Conservation (phyloP, 2,113 vertebrate genomes). For the Burhinus bistriatus region DNA sequence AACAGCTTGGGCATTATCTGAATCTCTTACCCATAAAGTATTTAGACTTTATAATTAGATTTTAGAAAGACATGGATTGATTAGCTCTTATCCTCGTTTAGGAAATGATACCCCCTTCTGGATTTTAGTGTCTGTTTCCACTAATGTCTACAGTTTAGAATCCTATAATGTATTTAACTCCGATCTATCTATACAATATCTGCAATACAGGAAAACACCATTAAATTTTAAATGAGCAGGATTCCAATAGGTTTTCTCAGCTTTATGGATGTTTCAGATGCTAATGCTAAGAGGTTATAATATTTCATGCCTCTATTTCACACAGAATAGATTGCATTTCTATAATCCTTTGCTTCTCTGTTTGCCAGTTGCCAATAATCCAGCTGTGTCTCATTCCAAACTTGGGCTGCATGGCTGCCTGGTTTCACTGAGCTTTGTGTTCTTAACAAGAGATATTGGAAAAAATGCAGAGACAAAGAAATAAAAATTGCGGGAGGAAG, state of each 20-base stretch:
- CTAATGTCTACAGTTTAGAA: constrained; percentile 15
- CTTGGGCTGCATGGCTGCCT: not conserved
- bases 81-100: constrained; percentile 36
- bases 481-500: not conserved
- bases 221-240: not conserved
- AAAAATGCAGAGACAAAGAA: not conserved
- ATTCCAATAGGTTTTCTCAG: not conserved
- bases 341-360: not conserved
- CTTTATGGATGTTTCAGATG: not conserved
- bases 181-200: not conserved
- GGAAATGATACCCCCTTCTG: constrained; percentile 31
- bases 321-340: not conserved
- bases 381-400: not conserved
- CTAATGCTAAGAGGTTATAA: not conserved
- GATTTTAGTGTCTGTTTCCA: constrained; percentile 38
- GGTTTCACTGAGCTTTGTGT: not conserved
- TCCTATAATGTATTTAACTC: constrained; percentile 27
- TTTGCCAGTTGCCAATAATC: not conserved
- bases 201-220: constrained; percentile 8
- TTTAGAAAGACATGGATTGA: constrained; percentile 59
- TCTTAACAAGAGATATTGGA: not conserved
- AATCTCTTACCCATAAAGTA: constrained; percentile 45
- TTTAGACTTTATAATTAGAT: constrained; percentile 53
- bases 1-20: constrained; percentile 35
- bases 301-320: not conserved